Evolutionary conservation across 2,797 vertebrate genomes (phyloP), one percentile per base, ranked within the genome.

Genomic region (Notolabrus celidotus): DNA sequence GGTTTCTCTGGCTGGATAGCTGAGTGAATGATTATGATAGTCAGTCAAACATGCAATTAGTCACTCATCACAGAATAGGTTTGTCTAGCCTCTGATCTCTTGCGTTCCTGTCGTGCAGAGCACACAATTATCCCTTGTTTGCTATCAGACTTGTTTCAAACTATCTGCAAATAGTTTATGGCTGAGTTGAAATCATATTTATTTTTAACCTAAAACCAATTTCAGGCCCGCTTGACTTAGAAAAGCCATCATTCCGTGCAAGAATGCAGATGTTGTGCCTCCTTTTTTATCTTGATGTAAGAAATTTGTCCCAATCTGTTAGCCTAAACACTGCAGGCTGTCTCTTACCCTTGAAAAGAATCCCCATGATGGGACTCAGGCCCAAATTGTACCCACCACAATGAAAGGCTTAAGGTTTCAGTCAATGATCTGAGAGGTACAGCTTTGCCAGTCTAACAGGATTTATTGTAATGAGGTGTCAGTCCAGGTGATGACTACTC

Each of bases 381-480:
- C 52, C 53, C 36, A 64, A 57, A 50, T 34, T 64, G 34, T 58
- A 15, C 27, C 55, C 34, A 23, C 22, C 34, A 67, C 42, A 74
- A 4, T 31, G 15, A 57, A 52, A 27, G 25, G 16, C 46, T 69
- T 60, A 51, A 10, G 41, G 41, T 60, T 78, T 43, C 17, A 53
- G 52, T 54, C 10, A 62, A 19, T 74, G 54, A 58, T 67, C 36
- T 25, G 50, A 60, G 53, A 75, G 67, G 38, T 67, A 58, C 55
- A 54, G 58, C 63, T 81, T 79, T 58, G 39, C 42, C 55, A 58
- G 66, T 67, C 58, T 66, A 72, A 81, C 54, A 59, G 69, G 79
- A 83, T 87, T 77, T 77, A 71, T 60, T 43, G 29, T 74, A 65
- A 81, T 68, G 39, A 78, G 54, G 34, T 71, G 3, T 45, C 59